Percentiles rank a stretch among this genome's conserved stretches.
These are phyloP conservation scores for Eudasyphora cyanicolor DNA, from an alignment of 2,888 invertebrate species.

Conservation along the genomic window DNA sequence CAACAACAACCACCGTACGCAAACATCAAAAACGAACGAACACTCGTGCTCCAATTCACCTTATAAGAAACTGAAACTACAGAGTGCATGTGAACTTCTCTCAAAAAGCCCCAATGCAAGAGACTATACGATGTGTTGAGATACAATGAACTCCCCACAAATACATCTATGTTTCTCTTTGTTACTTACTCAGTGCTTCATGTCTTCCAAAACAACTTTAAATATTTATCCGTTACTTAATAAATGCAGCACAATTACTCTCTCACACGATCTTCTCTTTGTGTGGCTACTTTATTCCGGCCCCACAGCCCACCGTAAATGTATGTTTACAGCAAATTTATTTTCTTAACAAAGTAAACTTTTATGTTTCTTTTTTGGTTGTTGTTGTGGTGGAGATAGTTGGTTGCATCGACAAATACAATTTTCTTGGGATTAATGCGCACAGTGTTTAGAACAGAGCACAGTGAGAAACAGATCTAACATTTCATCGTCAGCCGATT, in stretches of 20 bases:
- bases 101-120: not conserved
- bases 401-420: not conserved
- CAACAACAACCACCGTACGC: not conserved
- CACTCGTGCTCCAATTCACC: constrained; percentile 61
- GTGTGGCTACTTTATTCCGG: not conserved
- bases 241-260: not conserved
- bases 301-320: not conserved
- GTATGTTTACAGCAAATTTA: not conserved
- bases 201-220: not conserved
- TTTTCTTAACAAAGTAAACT: not conserved
- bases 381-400: not conserved
- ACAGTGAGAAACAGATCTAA: too few species aligned
- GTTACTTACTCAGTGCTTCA: not conserved
- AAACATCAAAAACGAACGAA: constrained; percentile 29
- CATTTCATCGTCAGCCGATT: too few species aligned
- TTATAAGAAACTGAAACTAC: constrained; percentile 42
- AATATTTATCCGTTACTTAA: constrained; percentile 20
- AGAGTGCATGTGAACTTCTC: constrained; percentile 33
- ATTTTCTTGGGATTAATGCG: not conserved
- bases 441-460: not conserved
- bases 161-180: not conserved
- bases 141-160: not conserved
- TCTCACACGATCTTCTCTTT: not conserved
- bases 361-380: not conserved
- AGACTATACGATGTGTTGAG: too few species aligned